Evolutionary conservation across 2,797 vertebrate species (phyloP), one percentile per base, ranked within the genome.

Genomic region (Valencia hispanica): DNA sequence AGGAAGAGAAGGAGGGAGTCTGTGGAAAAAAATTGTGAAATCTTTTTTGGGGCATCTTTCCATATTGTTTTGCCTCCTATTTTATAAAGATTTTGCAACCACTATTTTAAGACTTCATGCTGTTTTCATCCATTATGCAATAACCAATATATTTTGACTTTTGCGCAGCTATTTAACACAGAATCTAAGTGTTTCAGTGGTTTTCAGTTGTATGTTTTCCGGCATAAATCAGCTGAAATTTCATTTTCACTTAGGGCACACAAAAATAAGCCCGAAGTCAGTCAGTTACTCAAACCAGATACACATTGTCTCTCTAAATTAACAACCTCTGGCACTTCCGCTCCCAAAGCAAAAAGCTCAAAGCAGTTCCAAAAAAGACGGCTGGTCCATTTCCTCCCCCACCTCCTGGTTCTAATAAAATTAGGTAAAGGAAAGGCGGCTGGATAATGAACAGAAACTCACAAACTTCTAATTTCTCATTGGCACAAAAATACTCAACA

Each of bases 381-480:
- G 90, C 89, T 88, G 66, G 70, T 84, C 78, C 86, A 79, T 91
- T 92, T 93, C 91, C 91, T 91, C 88, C 89, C 88, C 75, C 43
- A 77, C 87, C 90, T 89, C 47, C 89, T 93, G 92, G 70, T 92
- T 91, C 86, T 81, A 92, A 94, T 94, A 91, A 93, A 94, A 83
- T 85, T 34, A 71, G 81, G 80, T 66, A 68, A 80, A 78, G 70
- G 78, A 88, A 51, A 74, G 53, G 85, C 57, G 80, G 81, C 80
- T n/a, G 75, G 81, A 79, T 20, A 84, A 78, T 82, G 77, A 77
- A 57, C 79, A 70, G 81, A 78, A 79, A 82, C 47, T 72, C 32
- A 45, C 14, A 9, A 70, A 80, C 17, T 73, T 45, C 10, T 55
- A 84, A 39, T 74, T 77, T 70, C 25, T 77, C 53, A 73, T 9